Conservation (phyloP, 2,113 vertebrate species). For the Lamprologus callipterus region DNA sequence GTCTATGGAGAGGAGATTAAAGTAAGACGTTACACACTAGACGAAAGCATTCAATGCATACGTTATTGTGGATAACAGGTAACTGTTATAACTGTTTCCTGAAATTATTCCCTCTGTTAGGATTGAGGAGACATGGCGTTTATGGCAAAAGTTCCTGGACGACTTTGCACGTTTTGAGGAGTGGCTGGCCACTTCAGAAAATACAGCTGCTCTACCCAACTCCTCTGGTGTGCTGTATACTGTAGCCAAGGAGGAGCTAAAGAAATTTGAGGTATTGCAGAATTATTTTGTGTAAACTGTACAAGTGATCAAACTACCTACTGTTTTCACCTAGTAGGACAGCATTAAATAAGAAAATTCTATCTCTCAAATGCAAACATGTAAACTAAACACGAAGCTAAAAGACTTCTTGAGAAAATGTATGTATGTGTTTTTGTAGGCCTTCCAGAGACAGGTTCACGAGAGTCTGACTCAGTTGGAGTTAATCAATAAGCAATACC, state of each 20-base stretch:
- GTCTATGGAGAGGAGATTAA: constrained; percentile 93
- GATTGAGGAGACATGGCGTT: constrained; percentile 94
- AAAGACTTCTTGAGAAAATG: background rate
- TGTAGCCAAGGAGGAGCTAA: constrained; percentile 92
- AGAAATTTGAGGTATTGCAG: constrained; percentile 90
- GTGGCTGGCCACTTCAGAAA: constrained; percentile 85
- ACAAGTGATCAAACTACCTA: background rate
- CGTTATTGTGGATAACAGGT: background rate
- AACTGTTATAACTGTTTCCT: background rate
- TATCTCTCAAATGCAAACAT: background rate
- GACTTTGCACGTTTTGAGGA: constrained; percentile 89
- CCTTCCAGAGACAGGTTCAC: constrained; percentile 92
- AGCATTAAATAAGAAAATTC: background rate
- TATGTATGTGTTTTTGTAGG: constrained; percentile 57
- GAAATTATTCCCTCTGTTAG: constrained; percentile 50
- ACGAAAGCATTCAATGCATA: background rate
- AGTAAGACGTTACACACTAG: constrained; percentile 63
- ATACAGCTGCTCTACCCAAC: constrained; percentile 85
- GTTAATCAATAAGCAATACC: constrained; percentile 96
- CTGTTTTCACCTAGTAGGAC: background rate
- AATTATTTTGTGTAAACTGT: background rate
- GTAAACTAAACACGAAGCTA: fast-evolving
- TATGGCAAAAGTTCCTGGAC: constrained; percentile 97
- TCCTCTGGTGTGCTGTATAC: constrained; percentile 93
- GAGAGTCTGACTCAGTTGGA: constrained; percentile 93